phyloP scores from a whole-genome alignment of 2,113 vertebrate species.

The Xenopus borealis region DNA sequence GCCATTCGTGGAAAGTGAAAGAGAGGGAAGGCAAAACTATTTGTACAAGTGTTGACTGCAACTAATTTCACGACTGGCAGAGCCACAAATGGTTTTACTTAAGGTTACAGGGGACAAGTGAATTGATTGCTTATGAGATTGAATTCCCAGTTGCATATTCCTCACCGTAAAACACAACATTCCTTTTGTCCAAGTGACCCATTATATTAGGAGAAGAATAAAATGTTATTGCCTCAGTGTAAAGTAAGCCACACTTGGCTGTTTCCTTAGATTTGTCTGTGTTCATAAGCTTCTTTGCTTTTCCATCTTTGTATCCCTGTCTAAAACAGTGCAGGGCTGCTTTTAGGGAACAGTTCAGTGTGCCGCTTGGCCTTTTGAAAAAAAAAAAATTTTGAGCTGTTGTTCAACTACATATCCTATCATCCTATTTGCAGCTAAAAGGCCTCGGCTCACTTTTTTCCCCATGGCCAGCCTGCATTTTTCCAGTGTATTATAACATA shows the following conservation, averaged over 20 bases:
- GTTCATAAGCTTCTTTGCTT: background rate
- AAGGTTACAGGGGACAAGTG: background rate
- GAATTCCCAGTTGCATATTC: background rate
- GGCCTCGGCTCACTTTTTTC: too few relatives aligned
- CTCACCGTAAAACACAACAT: background rate
- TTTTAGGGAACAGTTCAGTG: too few relatives aligned
- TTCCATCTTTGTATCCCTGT: background rate
- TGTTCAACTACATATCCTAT: too few relatives aligned
- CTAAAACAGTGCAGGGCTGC: too few relatives aligned
- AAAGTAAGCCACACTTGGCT: too few relatives aligned
- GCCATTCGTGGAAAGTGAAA: background rate
- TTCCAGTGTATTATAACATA: too few relatives aligned
- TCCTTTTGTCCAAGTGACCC: background rate
- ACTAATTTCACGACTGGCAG: conserved; percentile 19
- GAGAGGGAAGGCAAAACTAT: background rate
- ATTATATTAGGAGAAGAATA: too few relatives aligned
- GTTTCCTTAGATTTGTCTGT: background rate
- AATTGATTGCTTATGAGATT: conserved; percentile 15
- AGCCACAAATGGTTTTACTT: background rate
- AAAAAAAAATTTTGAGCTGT: too few relatives aligned
- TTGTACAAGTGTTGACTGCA: conserved; percentile 3
- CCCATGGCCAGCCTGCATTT: too few relatives aligned
- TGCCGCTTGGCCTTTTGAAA: too few relatives aligned
- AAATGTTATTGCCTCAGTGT: too few relatives aligned
- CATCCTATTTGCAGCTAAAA: too few relatives aligned